Percentiles rank a stretch among this genome's conserved stretches.
These are phyloP conservation scores for Carcinoscorpius rotundicauda DNA, from an alignment of 1,140 invertebrate species.

Conservation along the genomic window DNA sequence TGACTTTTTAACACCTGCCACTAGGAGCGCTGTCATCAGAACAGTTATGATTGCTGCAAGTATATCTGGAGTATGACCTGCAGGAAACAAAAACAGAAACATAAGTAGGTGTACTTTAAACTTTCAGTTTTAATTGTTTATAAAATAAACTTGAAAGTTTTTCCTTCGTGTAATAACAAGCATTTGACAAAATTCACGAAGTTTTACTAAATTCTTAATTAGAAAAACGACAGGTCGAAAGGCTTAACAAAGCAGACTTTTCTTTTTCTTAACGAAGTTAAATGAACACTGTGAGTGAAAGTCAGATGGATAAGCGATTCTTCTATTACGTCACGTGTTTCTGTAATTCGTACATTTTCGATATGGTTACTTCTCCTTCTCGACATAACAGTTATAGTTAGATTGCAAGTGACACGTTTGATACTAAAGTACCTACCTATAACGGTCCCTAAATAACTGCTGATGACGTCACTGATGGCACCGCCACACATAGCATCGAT, in stretches of 20 bases:
- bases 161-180: no score
- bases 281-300: conserved; percentile 11
- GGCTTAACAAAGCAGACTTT: no score
- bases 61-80: conserved; percentile 47
- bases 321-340: no score
- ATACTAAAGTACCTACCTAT: conserved; percentile 44
- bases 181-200: no score
- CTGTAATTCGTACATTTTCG: no score
- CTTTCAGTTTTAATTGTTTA: conserved; percentile 22
- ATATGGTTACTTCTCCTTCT: no score
- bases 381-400: no score
- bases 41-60: conserved; percentile 73
- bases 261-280: conserved; percentile 19
- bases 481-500: conserved; percentile 70
- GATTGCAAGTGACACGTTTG: no score
- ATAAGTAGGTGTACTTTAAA: neutral
- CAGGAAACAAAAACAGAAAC: conserved; percentile 3
- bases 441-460: conserved; percentile 55
- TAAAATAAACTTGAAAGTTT: conserved; percentile 27
- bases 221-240: no score
- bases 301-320: no score
- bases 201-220: no score
- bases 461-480: conserved; percentile 51
- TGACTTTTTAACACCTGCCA: conserved; percentile 82
- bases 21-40: conserved; percentile 72